Conservation (phyloP, 2,888 invertebrate species). For the Clostera curtula region DNA sequence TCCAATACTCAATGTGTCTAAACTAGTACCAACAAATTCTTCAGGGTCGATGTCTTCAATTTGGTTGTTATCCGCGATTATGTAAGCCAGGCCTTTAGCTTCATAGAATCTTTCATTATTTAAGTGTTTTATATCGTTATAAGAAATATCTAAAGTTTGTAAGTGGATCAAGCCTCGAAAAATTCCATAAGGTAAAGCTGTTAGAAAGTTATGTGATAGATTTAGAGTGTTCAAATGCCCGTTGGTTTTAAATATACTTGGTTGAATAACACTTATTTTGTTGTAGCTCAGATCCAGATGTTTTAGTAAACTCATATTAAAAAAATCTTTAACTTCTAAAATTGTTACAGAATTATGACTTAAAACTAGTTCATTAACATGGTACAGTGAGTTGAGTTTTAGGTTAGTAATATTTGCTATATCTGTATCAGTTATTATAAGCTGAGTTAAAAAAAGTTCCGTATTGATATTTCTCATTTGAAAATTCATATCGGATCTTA, state of each 20-base stretch:
- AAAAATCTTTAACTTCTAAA: constrained; percentile 30
- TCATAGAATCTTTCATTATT: constrained; percentile 44
- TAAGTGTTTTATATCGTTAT: constrained; percentile 38
- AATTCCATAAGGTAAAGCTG: constrained; percentile 38
- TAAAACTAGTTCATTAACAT: constrained; percentile 27
- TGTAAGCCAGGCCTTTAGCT: constrained; percentile 25
- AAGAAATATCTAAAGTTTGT: constrained; percentile 42
- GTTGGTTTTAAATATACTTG: constrained; percentile 44
- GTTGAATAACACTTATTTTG: constrained; percentile 39
- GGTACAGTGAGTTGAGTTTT: constrained; percentile 23
- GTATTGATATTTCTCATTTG: constrained; percentile 8
- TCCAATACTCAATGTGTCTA: constrained; percentile 45
- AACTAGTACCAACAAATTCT: constrained; percentile 33
- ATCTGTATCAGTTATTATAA: constrained; percentile 31
- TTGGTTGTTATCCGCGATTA: constrained; percentile 47
- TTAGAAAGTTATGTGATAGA: constrained; percentile 44
- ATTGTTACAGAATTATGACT: constrained; percentile 33
- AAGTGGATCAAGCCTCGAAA: constrained; percentile 39
- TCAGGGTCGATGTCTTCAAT: constrained; percentile 32
- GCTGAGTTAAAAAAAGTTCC: constrained; percentile 18
- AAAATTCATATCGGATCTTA: constrained; percentile 26
- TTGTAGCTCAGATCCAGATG: constrained; percentile 46
- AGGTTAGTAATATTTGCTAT: constrained; percentile 30
- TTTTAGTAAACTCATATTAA: constrained; percentile 25
- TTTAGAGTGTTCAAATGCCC: constrained; percentile 30